These are phyloP conservation scores for Mustelus asterias DNA, from an alignment of 2,113 vertebrate genomes.

Conservation along the genomic window DNA sequence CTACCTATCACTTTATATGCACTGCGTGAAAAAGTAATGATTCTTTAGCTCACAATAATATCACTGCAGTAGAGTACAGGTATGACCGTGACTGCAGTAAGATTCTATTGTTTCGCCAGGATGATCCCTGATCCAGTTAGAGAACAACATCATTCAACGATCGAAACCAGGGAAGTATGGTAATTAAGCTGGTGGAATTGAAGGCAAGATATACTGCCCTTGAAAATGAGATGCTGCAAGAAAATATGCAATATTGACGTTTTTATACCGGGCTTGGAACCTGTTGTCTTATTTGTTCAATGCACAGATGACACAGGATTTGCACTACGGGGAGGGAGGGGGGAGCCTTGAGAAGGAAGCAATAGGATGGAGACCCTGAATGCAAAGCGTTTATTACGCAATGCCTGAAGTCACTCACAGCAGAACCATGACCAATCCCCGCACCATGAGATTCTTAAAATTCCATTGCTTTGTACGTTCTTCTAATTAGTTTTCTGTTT, in stretches of 20 bases:
- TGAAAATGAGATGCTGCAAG: not conserved
- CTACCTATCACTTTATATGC: not conserved
- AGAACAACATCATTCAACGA: not conserved
- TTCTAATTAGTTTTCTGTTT: conserved; percentile 37
- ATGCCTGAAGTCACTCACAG: conserved; percentile 18
- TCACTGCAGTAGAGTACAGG: not conserved
- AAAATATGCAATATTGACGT: not conserved
- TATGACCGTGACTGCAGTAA: not conserved
- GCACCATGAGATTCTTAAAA: conserved; percentile 35
- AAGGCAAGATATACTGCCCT: not conserved
- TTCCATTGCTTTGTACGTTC: conserved; percentile 26
- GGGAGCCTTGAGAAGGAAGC: not conserved
- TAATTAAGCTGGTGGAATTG: not conserved
- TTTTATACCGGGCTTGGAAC: not conserved
- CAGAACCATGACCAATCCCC: conserved; percentile 23
- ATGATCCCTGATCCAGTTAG: not conserved
- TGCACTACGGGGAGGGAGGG: not conserved
- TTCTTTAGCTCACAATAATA: not conserved
- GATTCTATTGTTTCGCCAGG: not conserved
- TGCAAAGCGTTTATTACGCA: not conserved
- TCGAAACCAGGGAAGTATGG: not conserved
- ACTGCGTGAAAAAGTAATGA: not conserved
- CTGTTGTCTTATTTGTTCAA: not conserved
- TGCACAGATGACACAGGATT: not conserved
- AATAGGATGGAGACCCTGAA: not conserved